A percentile compares a stretch with the other conserved stretches of the same genome.
Conservation (phyloP, 2,113 vertebrate species). For the Macrotus californicus region DNA sequence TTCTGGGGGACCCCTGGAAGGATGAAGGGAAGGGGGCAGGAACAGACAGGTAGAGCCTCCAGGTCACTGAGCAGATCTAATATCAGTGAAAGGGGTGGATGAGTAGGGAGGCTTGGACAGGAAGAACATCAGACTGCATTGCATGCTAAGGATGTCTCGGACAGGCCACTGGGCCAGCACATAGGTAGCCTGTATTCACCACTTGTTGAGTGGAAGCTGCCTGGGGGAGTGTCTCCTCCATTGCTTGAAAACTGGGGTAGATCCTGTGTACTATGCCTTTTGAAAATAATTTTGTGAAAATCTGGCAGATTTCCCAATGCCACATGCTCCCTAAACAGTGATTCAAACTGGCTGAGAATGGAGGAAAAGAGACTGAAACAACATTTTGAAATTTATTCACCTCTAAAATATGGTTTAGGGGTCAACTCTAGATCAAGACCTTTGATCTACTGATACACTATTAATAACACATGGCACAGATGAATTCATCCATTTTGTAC, state of each 20-base stretch:
- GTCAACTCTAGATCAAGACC: neutral
- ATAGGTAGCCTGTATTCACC: accelerated
- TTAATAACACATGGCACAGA: neutral
- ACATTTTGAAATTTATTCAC: neutral
- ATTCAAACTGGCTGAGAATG: neutral
- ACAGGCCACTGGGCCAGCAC: neutral
- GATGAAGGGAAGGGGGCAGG: neutral
- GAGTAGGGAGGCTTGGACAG: accelerated
- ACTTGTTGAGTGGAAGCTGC: neutral
- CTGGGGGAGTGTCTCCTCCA: neutral
- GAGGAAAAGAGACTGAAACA: neutral
- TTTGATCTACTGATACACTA: neutral
- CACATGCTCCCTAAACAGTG: neutral
- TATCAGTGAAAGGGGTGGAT: neutral
- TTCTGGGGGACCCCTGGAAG: too few species aligned
- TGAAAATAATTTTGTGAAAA: neutral
- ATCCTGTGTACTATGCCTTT: neutral
- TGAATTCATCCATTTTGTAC: neutral
- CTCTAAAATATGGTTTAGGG: neutral
- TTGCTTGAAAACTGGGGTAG: neutral
- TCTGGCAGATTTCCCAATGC: neutral
- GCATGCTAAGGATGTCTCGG: neutral
- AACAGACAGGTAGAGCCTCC: neutral
- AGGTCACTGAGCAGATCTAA: neutral
- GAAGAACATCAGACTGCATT: accelerated